Evolutionary conservation across 2,888 invertebrate genomes (phyloP), one percentile per base, ranked within the genome.

Genomic region (Phasia obesa): DNA sequence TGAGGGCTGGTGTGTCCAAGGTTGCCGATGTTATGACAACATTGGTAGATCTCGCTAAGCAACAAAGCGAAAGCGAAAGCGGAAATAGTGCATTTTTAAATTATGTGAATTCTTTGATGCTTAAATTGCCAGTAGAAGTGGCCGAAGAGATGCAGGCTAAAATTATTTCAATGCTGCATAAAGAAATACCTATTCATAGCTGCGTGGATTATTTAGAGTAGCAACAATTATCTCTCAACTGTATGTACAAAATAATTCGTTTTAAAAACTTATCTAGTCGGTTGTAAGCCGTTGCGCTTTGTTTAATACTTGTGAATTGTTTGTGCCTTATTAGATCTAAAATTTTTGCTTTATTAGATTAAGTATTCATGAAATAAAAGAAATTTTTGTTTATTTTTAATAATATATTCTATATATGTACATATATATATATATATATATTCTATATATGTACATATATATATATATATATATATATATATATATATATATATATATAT

Each of bases 1-100:
- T 65, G 51, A 35, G 21, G 31, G 65, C 49, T 27, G 49, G 65
- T n/a, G 65, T 65, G 21, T 13, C 65, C 4, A 65, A 65, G n/a
- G 49, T 65, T 2, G 35, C 65, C 17, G 53, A 67, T 17, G 31
- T 31, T 31, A 31, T 31, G 31, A 31, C 31, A 31, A 51, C 65
- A n/a, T 19, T 65, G n/a, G 65, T 38, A 15, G 35, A 65, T 51
- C 13, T 65, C 1, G 64, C 47, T 27, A 64, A 64, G 25, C 7
- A n/a, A 17, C 19, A 31, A 35, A 31, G 35, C 4, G 23, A 42
- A 38, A 64, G 23, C 7, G 31, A 31, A 31, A 53, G 23, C 27
- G 17, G 1, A 5, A 47, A 65, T 15, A 21, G 15, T 13, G 6
- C 51, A 13, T 51, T 65, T 51, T 17, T 67, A 25, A 25, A 17